phyloP scores from a whole-genome alignment of 2,888 invertebrate genomes.

The Lingula anatina region DNA sequence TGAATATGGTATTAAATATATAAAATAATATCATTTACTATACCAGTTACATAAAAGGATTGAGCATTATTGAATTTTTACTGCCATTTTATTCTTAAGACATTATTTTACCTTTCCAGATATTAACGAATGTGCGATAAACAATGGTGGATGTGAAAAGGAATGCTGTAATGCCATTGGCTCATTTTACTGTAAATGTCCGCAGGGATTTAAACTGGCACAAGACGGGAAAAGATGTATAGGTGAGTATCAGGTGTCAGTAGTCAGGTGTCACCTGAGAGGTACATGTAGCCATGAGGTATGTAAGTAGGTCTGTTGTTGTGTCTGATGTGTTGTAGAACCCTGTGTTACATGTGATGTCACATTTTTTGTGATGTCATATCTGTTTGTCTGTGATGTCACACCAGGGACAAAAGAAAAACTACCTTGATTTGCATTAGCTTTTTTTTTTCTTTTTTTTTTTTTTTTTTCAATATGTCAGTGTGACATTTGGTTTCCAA shows the following conservation, averaged over 20 bases:
- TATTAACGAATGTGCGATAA: constrained; percentile 77
- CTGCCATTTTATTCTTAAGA: no score
- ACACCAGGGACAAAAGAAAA: neutral
- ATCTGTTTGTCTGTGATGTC: neutral
- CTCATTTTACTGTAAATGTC: constrained; percentile 76
- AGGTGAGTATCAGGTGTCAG: constrained; percentile 21
- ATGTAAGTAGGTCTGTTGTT: no score
- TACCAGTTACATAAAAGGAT: no score
- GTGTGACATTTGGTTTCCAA: no score
- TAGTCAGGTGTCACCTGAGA: no score
- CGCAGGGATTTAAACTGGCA: constrained; percentile 70
- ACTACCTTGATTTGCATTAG: no score
- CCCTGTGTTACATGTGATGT: neutral
- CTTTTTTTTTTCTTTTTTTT: neutral
- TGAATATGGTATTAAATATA: no score
- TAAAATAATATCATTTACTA: no score
- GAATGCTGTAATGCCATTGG: constrained; percentile 69
- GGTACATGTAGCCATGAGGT: no score
- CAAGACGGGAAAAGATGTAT: constrained; percentile 56
- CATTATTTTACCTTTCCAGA: constrained; percentile 39
- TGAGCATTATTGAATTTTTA: no score
- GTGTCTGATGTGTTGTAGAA: no score
- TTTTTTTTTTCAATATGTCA: no score
- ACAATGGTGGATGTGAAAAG: constrained; percentile 79
- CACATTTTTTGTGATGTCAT: constrained; percentile 1